Evolutionary conservation across 2,888 invertebrate genomes (phyloP), one percentile per base, ranked within the genome.

Genomic region (Drosophila mettleri): DNA sequence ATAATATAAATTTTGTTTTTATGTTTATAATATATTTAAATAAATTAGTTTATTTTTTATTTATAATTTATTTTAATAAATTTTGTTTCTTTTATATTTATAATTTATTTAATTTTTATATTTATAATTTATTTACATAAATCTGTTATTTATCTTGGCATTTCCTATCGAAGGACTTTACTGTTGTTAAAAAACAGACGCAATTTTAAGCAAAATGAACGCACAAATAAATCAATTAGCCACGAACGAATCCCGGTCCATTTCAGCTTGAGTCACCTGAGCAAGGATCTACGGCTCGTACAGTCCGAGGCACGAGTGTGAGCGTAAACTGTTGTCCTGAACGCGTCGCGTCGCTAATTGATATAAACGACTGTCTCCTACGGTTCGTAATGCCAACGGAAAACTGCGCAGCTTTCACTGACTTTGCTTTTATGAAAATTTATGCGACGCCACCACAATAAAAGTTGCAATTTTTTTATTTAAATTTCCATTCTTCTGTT

Each of bases 311-410:
- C 24, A 49, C 34, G 43, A 53, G 27, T 29, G 16, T 36, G 54
- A 58, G 58, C 49, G 22, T 36, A 48, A 65, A 69, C 61, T 80
- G 77, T 60, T 74, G 68, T 65, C 66, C 64, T 80, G 59, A 68
- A 75, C 79, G 41, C 60, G n/a, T 38, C 49, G 59, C n/a, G n/a
- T n/a, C n/a, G 72, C 83, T 85, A 85, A 85, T 85, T 85, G 88
- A 88, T 88, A 88, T 85, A 80, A 85, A 85, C 83, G 84, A 88
- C 80, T 80, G 83, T 75, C 83, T 80, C 82, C 79, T 69, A 78
- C 79, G 63, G 80, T 63, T 75, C 64, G 73, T 54, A 74, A 68
- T 60, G 59, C 59, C 29, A 29, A 14, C 51, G 41, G 34, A 33
- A 62, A 58, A 58, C 57, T 78, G 68, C 27, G 49, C 69, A 70